Conservation (phyloP, 2,888 invertebrate species). For the Lordiphosa andalusiaca region DNA sequence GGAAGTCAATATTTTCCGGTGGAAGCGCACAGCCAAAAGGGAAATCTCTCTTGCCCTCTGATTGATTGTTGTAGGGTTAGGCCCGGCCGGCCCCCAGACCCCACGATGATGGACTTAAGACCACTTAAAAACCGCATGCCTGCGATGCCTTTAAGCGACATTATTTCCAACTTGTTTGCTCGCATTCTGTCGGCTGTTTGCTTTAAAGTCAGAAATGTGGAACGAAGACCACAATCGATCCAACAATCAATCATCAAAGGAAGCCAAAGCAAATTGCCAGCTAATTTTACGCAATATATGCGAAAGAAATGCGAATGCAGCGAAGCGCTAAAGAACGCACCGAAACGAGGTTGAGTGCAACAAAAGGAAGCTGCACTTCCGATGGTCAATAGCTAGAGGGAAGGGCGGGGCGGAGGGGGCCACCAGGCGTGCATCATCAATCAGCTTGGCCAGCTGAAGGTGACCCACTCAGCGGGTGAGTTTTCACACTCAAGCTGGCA, state of each 20-base stretch:
- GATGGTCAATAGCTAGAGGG: conserved; percentile 16
- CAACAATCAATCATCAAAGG: conserved; percentile 55
- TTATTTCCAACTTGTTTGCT: conserved; percentile 25
- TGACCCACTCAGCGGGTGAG: conserved; percentile 24
- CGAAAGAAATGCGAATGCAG: conserved; percentile 44
- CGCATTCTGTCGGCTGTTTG: conserved; percentile 57
- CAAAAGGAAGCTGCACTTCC: conserved; percentile 65
- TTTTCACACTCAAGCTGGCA: conserved; percentile 57
- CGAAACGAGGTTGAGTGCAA: conserved; percentile 21
- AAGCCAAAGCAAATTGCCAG: conserved; percentile 53
- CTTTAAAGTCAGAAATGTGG: conserved; percentile 45
- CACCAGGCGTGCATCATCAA: neutral
- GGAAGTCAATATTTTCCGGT: conserved; percentile 72
- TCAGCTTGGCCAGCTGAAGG: conserved; percentile 7
- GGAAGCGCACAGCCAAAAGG: conserved; percentile 44
- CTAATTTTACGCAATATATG: conserved; percentile 53
- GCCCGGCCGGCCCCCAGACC: conserved; percentile 8
- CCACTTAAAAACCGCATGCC: conserved; percentile 48
- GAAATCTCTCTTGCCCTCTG: conserved; percentile 23
- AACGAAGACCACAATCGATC: conserved; percentile 36
- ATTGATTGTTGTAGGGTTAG: conserved; percentile 44
- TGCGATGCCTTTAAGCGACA: conserved; percentile 45
- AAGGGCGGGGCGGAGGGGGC: neutral
- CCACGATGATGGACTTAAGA: conserved; percentile 6
- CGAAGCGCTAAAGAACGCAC: conserved; percentile 24